Conservation (phyloP, 2,113 vertebrate species). For the Alligator sinensis region DNA sequence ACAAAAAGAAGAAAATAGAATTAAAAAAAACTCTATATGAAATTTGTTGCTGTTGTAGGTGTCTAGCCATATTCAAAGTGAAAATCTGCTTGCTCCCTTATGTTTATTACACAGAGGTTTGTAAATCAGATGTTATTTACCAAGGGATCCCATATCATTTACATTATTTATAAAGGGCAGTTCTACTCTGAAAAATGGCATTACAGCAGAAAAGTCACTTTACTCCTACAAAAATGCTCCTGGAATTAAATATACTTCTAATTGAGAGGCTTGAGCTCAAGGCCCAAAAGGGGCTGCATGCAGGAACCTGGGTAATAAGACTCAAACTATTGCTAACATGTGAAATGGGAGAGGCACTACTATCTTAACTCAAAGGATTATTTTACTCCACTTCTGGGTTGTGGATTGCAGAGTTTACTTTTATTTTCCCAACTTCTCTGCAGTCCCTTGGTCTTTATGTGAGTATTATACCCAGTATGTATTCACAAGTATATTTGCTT, state of each 20-base stretch:
- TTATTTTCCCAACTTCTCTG: neutral
- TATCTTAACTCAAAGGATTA: neutral
- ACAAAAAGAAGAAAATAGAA: neutral
- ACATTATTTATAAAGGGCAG: neutral
- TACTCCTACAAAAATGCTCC: neutral
- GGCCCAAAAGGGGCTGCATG: neutral
- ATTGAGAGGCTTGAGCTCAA: accelerated
- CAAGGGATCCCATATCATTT: accelerated
- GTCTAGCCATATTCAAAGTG: neutral
- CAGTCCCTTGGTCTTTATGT: neutral
- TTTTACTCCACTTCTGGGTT: neutral
- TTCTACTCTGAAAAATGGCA: neutral
- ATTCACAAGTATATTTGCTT: neutral
- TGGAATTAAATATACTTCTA: accelerated
- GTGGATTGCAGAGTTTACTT: neutral
- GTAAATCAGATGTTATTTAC: neutral
- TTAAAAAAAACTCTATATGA: neutral
- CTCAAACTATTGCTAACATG: neutral
- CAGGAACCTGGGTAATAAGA: neutral
- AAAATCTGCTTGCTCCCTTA: neutral
- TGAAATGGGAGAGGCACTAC: neutral
- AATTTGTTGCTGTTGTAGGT: neutral
- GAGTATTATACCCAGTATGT: neutral
- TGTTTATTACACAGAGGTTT: neutral
- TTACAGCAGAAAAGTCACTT: neutral